These are phyloP conservation scores for Antechinus flavipes DNA, from an alignment of 2,113 vertebrate species.

Conservation along the genomic window DNA sequence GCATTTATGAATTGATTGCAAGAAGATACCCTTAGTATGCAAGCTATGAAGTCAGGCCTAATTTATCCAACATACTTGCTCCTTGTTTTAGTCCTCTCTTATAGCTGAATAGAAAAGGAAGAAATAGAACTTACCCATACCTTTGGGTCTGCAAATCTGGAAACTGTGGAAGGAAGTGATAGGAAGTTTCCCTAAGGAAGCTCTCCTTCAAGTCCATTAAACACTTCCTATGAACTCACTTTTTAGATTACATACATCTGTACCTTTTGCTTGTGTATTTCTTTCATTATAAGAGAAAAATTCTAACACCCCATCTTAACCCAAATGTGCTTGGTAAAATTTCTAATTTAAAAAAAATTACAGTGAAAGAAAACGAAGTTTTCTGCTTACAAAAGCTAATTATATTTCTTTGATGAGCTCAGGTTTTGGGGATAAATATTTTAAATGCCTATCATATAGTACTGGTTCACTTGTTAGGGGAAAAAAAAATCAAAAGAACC, in stretches of 20 bases:
- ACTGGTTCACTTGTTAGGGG: constrained; percentile 68
- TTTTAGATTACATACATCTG: not conserved
- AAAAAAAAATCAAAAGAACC: constrained; percentile 67
- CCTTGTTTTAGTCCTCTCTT: not conserved
- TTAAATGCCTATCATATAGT: constrained; percentile 72
- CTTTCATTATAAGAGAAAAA: not conserved
- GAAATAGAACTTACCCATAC: not conserved
- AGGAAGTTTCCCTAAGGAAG: not conserved
- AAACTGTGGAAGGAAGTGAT: not conserved
- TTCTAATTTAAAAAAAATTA: not conserved
- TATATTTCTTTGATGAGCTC: constrained; percentile 45
- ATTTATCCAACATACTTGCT: not conserved
- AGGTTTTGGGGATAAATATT: constrained; percentile 67
- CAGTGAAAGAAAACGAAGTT: constrained; percentile 14
- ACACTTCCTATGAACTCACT: not conserved
- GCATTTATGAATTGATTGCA: not conserved
- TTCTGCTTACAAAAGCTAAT: constrained; percentile 49
- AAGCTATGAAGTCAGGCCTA: not conserved
- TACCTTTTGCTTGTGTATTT: not conserved
- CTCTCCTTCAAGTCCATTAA: not conserved
- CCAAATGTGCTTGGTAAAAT: not conserved
- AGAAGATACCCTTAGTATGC: not conserved
- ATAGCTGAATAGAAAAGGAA: not conserved
- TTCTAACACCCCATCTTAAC: constrained; percentile 3
- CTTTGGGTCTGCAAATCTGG: not conserved